Conservation (phyloP, 2,113 vertebrate genomes). For the Microtus montanus region DNA sequence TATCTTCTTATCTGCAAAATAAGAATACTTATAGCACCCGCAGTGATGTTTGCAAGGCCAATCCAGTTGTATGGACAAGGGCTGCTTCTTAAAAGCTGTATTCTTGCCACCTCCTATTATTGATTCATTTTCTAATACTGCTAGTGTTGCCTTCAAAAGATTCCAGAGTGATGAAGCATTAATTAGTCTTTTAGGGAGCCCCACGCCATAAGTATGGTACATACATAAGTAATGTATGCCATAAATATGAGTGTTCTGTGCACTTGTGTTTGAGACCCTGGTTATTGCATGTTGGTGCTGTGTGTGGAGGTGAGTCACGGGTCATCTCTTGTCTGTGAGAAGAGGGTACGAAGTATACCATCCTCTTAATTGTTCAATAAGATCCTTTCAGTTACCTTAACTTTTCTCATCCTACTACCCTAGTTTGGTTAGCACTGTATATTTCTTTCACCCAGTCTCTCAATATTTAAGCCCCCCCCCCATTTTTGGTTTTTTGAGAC, state of each 20-base stretch:
- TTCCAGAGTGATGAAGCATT: not conserved
- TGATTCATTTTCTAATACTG: conserved; percentile 32
- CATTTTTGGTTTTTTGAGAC: not conserved
- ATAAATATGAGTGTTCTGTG: not conserved
- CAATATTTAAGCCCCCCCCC: not conserved
- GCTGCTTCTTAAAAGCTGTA: not conserved
- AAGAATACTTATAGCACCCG: not conserved
- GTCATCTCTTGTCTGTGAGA: not conserved
- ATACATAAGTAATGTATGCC: not conserved
- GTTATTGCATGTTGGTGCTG: not conserved
- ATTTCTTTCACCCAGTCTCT: not conserved
- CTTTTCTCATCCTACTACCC: not conserved
- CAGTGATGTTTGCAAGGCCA: not conserved
- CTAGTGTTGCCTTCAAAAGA: conserved; percentile 4
- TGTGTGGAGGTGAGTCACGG: not conserved
- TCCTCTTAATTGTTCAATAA: not conserved
- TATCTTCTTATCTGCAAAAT: conserved; percentile 33
- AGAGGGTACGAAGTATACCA: not conserved
- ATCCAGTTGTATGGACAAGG: not conserved
- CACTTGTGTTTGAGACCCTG: not conserved
- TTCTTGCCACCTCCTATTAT: not conserved
- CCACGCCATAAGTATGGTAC: not conserved
- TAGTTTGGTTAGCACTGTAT: not conserved
- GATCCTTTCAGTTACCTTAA: not conserved
- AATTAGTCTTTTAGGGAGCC: not conserved